Evolutionary conservation across 2,797 vertebrate species (phyloP).

Genomic region (Clamator glandarius): DNA sequence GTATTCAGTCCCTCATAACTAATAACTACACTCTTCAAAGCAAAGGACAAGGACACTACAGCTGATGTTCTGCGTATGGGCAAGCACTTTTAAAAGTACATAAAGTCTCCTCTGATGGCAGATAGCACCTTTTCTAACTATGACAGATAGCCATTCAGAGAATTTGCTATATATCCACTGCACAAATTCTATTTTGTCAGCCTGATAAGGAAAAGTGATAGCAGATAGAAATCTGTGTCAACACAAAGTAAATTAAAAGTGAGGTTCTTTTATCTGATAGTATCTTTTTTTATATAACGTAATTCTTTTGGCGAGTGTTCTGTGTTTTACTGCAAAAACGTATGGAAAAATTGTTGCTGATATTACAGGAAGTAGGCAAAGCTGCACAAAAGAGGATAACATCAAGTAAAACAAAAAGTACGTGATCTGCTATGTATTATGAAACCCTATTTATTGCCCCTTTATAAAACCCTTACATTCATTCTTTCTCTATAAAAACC

Average conservation of each 20-base stretch:
- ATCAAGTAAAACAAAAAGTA: conserved; percentile 8
- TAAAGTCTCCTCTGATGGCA: conserved; percentile 84
- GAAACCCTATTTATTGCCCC: not conserved
- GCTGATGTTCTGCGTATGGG: conserved; percentile 68
- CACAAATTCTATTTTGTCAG: conserved; percentile 83
- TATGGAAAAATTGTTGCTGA: conserved; percentile 66
- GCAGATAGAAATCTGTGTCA: conserved; percentile 86
- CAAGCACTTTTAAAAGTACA: conserved; percentile 81
- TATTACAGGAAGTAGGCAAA: conserved; percentile 55
- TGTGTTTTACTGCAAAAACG: conserved; percentile 79
- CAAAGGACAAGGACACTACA: conserved; percentile 72
- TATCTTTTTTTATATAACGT: conserved; percentile 80
- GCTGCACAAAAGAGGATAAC: conserved; percentile 23
- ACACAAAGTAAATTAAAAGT: conserved; percentile 89
- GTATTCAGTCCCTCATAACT: not conserved
- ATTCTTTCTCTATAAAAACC: not conserved
- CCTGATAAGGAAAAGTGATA: conserved; percentile 83
- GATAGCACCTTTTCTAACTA: conserved; percentile 82
- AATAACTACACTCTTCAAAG: not conserved
- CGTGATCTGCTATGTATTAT: not conserved
- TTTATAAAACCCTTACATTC: not conserved
- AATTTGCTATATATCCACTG: conserved; percentile 77
- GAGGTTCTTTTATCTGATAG: conserved; percentile 77
- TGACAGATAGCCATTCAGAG: conserved; percentile 81
- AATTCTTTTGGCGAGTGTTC: conserved; percentile 84